phyloP scores from a whole-genome alignment of 2,797 vertebrate species.

The Myotis pilosus region DNA sequence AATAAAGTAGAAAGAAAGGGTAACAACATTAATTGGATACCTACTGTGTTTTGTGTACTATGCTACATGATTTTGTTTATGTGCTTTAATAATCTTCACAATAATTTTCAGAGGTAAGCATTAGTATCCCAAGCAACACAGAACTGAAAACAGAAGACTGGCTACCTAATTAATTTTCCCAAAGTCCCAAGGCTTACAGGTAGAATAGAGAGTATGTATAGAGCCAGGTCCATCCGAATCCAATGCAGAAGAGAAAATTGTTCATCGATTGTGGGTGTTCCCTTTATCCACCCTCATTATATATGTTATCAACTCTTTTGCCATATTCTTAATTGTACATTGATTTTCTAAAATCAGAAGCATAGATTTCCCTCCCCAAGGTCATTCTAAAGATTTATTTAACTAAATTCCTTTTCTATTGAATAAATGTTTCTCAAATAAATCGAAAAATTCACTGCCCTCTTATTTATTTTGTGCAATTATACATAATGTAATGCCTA shows the following conservation, averaged over 20 bases:
- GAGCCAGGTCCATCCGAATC: background rate
- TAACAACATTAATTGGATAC: background rate
- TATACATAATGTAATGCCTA: background rate
- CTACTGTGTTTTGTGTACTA: background rate
- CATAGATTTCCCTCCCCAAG: background rate
- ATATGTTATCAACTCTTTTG: background rate
- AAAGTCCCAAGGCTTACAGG: background rate
- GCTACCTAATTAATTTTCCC: background rate
- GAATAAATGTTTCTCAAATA: background rate
- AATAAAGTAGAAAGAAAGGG: background rate
- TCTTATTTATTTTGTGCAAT: background rate
- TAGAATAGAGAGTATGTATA: background rate
- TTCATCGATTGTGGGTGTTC: background rate
- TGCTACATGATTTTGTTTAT: background rate
- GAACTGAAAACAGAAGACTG: background rate
- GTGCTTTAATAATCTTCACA: background rate
- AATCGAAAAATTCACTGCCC: background rate
- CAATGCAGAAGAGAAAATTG: background rate
- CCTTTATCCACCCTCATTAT: background rate
- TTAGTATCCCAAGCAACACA: background rate
- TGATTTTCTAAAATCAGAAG: conserved; percentile 8
- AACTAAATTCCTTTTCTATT: background rate
- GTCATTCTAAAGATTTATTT: background rate
- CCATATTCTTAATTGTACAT: background rate
- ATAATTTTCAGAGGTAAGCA: background rate